These are phyloP conservation scores for Mercenaria mercenaria DNA, from an alignment of 1,140 invertebrate genomes.

Conservation along the genomic window DNA sequence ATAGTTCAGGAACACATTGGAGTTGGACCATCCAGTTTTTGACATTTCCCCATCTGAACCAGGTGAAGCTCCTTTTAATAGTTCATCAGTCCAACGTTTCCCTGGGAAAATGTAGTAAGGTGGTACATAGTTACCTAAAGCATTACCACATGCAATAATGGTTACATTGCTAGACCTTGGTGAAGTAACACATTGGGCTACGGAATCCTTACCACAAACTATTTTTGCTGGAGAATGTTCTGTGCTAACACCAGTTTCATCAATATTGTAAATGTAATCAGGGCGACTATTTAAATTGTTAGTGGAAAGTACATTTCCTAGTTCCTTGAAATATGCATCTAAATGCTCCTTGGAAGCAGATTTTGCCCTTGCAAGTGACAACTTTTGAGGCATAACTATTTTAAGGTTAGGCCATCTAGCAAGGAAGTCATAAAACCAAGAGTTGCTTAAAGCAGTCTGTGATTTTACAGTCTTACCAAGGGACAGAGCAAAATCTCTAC, in stretches of 20 bases:
- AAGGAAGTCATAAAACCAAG: constrained; percentile 56
- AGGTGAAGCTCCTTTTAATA: constrained; percentile 84
- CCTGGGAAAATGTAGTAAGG: constrained; percentile 78
- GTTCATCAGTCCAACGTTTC: constrained; percentile 73
- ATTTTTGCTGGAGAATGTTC: constrained; percentile 33
- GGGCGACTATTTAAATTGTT: constrained; percentile 1
- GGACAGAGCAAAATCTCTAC: constrained; percentile 40
- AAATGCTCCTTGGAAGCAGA: constrained; percentile 32
- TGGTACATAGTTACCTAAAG: constrained; percentile 73
- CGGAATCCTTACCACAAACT: constrained; percentile 2
- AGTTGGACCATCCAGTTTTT: constrained; percentile 86
- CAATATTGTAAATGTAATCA: constrained; percentile 55
- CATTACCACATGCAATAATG: constrained; percentile 66
- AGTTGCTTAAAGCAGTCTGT: constrained; percentile 15
- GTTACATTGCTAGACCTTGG: constrained; percentile 65
- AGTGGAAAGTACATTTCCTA: background rate
- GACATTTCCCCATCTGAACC: constrained; percentile 83
- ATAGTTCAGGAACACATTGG: constrained; percentile 85
- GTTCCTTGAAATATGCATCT: constrained; percentile 43
- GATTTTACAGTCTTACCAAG: constrained; percentile 22
- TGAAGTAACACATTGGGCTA: constrained; percentile 35
- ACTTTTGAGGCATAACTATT: constrained; percentile 46
- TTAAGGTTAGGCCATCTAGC: constrained; percentile 51
- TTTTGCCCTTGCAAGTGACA: constrained; percentile 35
- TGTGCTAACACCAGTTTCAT: constrained; percentile 49